phyloP scores from a whole-genome alignment of 2,888 invertebrate genomes.

The Ormia ochracea region DNA sequence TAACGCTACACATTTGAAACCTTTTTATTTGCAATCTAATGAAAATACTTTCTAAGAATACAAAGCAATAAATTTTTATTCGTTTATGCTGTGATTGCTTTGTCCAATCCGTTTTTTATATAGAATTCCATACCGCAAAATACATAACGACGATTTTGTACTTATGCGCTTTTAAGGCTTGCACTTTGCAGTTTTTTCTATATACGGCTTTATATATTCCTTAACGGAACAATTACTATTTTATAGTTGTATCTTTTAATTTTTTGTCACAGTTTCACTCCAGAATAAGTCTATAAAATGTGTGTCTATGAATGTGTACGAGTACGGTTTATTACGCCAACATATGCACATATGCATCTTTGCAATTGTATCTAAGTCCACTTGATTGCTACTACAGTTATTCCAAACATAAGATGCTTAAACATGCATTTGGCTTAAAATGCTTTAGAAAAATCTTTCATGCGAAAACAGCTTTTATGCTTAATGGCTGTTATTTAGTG shows the following conservation, averaged over 20 bases:
- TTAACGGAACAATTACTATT: neutral
- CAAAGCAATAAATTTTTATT: no score
- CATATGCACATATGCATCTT: neutral
- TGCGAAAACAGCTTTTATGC: constrained; percentile 59
- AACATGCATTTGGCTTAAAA: constrained; percentile 61
- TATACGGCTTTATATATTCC: neutral
- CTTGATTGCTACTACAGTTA: constrained; percentile 50
- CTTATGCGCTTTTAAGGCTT: neutral
- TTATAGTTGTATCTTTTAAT: neutral
- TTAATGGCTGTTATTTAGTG: constrained; percentile 61
- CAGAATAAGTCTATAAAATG: neutral
- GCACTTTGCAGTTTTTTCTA: neutral
- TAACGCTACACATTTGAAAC: no score
- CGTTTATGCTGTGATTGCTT: no score
- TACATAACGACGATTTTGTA: no score
- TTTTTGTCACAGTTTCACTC: constrained; percentile 13
- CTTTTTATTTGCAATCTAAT: no score
- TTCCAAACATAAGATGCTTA: constrained; percentile 58
- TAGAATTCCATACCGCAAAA: no score
- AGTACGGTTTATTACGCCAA: no score
- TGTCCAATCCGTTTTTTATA: no score
- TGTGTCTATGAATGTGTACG: neutral
- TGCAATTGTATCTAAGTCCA: constrained; percentile 46
- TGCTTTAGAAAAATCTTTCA: constrained; percentile 53
- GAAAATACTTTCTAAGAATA: no score